Evolutionary conservation across 2,113 vertebrate genomes (phyloP), one percentile per base, ranked within the genome.

Genomic region (Micronisus gabar): DNA sequence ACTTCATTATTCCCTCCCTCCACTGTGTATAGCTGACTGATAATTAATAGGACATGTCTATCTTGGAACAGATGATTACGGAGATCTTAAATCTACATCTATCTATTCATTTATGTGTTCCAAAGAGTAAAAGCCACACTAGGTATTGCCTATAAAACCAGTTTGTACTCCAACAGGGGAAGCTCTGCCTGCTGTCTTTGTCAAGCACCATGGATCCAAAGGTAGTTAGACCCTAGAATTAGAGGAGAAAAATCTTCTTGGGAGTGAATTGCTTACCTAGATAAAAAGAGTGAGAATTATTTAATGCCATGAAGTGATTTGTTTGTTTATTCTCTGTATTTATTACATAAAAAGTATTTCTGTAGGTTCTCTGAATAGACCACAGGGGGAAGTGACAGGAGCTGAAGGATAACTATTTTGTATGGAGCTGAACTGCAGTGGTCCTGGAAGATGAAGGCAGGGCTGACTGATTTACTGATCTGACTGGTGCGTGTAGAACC

Each of bases 251-350:
- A 19, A 8, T n/a, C 12, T 71, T 59, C 30, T 15, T 18, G 30
- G 26, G 6, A 78, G 20, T 22, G 26, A 96, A 66, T 78, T 85
- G 19, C 55, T 76, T 86, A 55, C 48, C 14, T 73, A 41, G 18
- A 55, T 63, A 73, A 80, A 92, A 92, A 81, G 18, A 1, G 15
- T 48, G 47, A 73, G 71, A 88, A 81, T 47, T 91, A 56, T 63
- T 93, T 81, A 75, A 88, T 67, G 38, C 10, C 11, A 13, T 56
- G 34, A 61, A 75, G 29, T 90, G 66, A 80, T 94, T 94, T 92
- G 21, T 86, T 94, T 92, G 48, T 88, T 95, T 88, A 65, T 90
- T 82, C 34, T 65, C 36, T 88, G 27, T 23, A 94, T 94, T 94
- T 80, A 90, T 86, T 66, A 18, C 5, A 4, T 29, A 14, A 59